These are phyloP conservation scores for Oryzias celebensis DNA, from an alignment of 2,113 vertebrate genomes.

Conservation along the genomic window DNA sequence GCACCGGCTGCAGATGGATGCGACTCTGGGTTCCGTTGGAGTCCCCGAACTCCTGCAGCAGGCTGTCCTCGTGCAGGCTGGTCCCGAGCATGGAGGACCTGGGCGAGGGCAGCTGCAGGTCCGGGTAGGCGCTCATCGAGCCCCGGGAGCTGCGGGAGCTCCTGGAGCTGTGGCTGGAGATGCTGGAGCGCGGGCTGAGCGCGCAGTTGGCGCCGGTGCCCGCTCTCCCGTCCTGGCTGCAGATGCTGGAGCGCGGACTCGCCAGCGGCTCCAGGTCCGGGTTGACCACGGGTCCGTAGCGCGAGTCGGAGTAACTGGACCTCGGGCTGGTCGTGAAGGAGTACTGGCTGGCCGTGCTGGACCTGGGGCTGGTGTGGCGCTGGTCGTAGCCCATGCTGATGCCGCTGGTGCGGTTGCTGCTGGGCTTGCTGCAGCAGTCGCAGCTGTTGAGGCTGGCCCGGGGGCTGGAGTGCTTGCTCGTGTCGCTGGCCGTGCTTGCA, in stretches of 20 bases:
- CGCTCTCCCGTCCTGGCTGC: conserved; percentile 81
- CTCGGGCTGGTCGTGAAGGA: conserved; percentile 83
- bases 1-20: conserved; percentile 74
- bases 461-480: conserved; percentile 89
- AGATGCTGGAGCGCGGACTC: conserved; percentile 87
- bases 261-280: conserved; percentile 74
- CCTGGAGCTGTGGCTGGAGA: conserved; percentile 89
- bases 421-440: conserved; percentile 87
- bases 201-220: conserved; percentile 74
- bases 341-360: conserved; percentile 87
- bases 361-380: conserved; percentile 88
- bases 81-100: conserved; percentile 82
- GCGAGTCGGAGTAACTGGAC: conserved; percentile 83
- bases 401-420: conserved; percentile 95
- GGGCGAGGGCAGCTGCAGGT: conserved; percentile 84
- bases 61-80: conserved; percentile 76
- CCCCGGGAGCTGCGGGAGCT: conserved; percentile 86
- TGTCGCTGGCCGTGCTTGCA: conserved; percentile 90
- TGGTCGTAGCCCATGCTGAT: conserved; percentile 98
- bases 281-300: conserved; percentile 72
- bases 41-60: conserved; percentile 78
- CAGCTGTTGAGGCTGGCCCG: conserved; percentile 88
- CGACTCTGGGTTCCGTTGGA: conserved; percentile 71
- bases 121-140: conserved; percentile 87
- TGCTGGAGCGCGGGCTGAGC: conserved; percentile 87